Evolutionary conservation across 2,888 invertebrate genomes (phyloP), one percentile per base, ranked within the genome.

Genomic region (Parnassius smintheus): DNA sequence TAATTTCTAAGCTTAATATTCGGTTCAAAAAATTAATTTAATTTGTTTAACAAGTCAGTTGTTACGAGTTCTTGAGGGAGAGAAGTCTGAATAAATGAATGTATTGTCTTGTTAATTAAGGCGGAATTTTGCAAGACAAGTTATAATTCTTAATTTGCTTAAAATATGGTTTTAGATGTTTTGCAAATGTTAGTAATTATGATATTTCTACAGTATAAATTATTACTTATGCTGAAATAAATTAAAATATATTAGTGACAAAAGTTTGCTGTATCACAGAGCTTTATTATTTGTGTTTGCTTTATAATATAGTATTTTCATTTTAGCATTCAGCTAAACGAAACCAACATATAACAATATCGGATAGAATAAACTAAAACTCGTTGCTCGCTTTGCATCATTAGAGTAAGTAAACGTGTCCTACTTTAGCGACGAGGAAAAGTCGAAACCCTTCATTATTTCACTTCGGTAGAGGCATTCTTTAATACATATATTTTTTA

Each of bases 41-140:
- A 72, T 72, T 72, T 77, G 71, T 71, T 72, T 73, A 70, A 70
- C 66, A 72, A 77, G 68, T 72, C 73, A 72, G 73, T 77, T 69
- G 69, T 69, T 73, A 73, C 65, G 73, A 68, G 64, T 70, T 71
- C 70, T 72, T 63, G 62, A 64, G 66, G 60, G 60, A 56, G 69
- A 68, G 64, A 68, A 64, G 71, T 71, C 77, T 77, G 75, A 78
- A 77, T 77, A 76, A 76, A 76, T 77, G 70, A 77, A 78, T 77
- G 74, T 62, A 69, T 71, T 76, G 75, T 65, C 68, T 72, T 68
- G 64, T 71, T 73, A 74, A 76, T 76, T 71, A 74, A 67, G 68
- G 64, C 52, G 65, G 69, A 68, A 64, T 70, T 70, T 72, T 66
- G 63, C 65, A 65, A 64, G 61, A 63, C 63, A 66, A 68, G 70